Base-by-base conservation (phyloP, 1,140 invertebrate species). In the Sminthurides bifidus region DNA sequence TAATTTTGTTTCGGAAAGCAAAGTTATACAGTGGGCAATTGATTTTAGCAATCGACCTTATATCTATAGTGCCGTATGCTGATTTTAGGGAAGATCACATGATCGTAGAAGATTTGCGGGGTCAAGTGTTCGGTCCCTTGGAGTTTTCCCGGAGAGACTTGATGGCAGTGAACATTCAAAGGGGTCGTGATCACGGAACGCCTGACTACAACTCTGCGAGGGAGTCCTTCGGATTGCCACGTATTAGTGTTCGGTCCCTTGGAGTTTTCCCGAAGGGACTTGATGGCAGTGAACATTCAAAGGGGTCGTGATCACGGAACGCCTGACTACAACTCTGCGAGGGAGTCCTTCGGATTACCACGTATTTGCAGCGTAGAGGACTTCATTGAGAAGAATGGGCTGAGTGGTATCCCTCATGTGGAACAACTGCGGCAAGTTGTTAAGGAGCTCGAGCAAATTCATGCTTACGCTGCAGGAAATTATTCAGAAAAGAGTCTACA, bases 121-220 rank as follows among this genome's bases (percentile, higher is more conserved):
- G 64, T 12, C 52, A 48, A 60, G 77, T 80, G 30, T 83, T 81
- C 67, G 82, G 82, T 0, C 79, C 81, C 2, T 68, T 83, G 56
- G 80, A 83, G 68, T 84, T 81, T 67, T 80, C 81, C 2, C 69
- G 81, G 45, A 72, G 79, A 44, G 81, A 84, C 68, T 68, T 79
- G 29, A 79, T 81, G 67, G 78, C 80, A 1, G 66, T 79, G 33
- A 82, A 80, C 56, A 81, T 84, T 46, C 81, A 83, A 73, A 68
- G 80, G 56, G 81, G 75, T 23, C 66, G 82, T 40, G 81, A 84
- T 26, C 57, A 59, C 33, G 60, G 60, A n/a, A 62, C 60, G 12
- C 60, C 60, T 2, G 60, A 80, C 69, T 83, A 81, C 67, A 82
- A 83, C 66, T 74, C 75, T 3, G 77, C 77, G 6, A 66, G 80